These are phyloP conservation scores for Bolinopsis microptera DNA, from an alignment of 37 sponge, comb jelly and placozoan genomes.

Conservation along the genomic window DNA sequence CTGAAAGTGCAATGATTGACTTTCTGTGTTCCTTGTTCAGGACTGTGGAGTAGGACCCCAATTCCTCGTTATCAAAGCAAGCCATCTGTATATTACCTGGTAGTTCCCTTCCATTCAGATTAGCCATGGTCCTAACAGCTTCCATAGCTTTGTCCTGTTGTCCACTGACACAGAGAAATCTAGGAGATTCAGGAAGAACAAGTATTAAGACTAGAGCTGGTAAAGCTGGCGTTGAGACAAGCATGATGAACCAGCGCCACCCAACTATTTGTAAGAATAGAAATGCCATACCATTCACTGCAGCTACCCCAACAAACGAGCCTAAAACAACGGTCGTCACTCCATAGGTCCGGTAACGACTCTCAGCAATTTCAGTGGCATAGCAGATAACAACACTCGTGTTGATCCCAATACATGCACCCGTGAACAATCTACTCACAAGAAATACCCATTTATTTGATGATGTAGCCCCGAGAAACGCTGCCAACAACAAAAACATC, in stretches of 20 bases:
- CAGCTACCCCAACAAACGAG: neutral
- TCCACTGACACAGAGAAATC: neutral
- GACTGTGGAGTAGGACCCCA: neutral
- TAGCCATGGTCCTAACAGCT: neutral
- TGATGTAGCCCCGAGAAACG: neutral
- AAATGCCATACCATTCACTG: neutral
- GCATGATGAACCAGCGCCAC: conserved; percentile 8
- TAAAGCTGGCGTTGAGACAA: neutral
- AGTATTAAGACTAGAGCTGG: neutral
- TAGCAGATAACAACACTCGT: neutral
- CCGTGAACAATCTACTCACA: neutral
- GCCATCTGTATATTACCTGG: neutral
- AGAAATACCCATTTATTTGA: conserved; percentile 45
- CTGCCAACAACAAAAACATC: neutral
- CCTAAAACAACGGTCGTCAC: neutral
- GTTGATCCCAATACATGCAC: conserved; percentile 32
- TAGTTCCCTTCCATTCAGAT: neutral
- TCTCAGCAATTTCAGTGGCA: conserved; percentile 8
- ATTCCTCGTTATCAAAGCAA: neutral
- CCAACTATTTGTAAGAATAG: neutral
- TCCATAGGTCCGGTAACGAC: neutral
- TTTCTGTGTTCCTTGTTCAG: neutral
- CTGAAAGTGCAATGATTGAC: neutral
- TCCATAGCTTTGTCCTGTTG: neutral
- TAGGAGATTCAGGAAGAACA: conserved; percentile 40